Evolutionary conservation across 2,888 invertebrate species (phyloP).

Genomic region (Ptychoptera contaminata): DNA sequence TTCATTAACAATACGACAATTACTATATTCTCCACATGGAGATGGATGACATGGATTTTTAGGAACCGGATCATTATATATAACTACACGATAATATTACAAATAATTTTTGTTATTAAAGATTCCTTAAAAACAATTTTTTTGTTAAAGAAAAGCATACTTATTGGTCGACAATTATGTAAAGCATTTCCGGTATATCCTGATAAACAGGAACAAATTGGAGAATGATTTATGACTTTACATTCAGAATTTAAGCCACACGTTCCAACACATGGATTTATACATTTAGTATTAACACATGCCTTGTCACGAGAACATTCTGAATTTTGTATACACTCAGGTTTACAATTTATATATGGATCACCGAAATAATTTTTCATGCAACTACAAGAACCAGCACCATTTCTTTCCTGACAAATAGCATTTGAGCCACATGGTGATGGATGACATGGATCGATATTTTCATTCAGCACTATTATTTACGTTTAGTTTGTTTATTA

Average conservation of each 20-base stretch:
- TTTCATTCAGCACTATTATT: constrained; percentile 36
- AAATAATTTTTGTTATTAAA: background rate
- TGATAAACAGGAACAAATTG: constrained; percentile 55
- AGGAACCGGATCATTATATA: constrained; percentile 5
- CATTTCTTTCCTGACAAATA: constrained; percentile 63
- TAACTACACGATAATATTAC: constrained; percentile 2
- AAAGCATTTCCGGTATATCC: constrained; percentile 69
- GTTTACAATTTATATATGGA: constrained; percentile 71
- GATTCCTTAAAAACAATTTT: background rate
- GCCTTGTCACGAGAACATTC: constrained; percentile 64
- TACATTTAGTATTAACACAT: constrained; percentile 70
- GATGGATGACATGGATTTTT: constrained; percentile 32
- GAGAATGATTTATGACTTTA: constrained; percentile 65
- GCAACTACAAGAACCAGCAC: constrained; percentile 69
- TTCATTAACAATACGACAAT: constrained; percentile 37
- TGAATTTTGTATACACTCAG: constrained; percentile 76
- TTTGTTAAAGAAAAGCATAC: constrained; percentile 16
- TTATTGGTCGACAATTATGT: constrained; percentile 43
- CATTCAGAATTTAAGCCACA: constrained; percentile 76
- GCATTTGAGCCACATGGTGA: constrained; percentile 81
- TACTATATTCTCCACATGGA: constrained; percentile 36
- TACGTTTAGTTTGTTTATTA: constrained; percentile 19
- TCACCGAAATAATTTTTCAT: constrained; percentile 70
- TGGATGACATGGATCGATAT: constrained; percentile 55
- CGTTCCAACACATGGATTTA: constrained; percentile 66